These are phyloP conservation scores for Tetraneura akinire DNA, from an alignment of 1,140 invertebrate genomes.

Conservation along the genomic window DNA sequence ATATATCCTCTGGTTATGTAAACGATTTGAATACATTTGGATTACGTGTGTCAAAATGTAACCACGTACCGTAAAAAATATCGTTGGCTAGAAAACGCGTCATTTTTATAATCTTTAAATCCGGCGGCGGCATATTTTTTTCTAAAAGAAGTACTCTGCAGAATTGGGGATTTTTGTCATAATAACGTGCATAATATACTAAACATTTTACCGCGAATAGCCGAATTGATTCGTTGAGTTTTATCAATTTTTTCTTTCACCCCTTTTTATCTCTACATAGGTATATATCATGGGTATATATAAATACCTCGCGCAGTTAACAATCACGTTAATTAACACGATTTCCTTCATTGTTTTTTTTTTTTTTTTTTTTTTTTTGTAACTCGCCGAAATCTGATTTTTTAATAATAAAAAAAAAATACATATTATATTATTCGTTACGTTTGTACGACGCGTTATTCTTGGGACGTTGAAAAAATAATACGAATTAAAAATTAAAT, in stretches of 20 bases:
- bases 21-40: constrained; percentile 47
- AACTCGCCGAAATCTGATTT: too few relatives aligned
- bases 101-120: constrained; percentile 50
- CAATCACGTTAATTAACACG: too few relatives aligned
- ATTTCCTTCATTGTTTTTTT: too few relatives aligned
- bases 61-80: not conserved
- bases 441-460: too few relatives aligned
- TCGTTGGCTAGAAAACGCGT: not conserved
- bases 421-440: too few relatives aligned
- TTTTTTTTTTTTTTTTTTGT: too few relatives aligned
- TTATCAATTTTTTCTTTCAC: not conserved
- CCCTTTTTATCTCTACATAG: too few relatives aligned
- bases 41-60: constrained; percentile 40
- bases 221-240: not conserved
- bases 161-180: not conserved
- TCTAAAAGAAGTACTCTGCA: not conserved
- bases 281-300: too few relatives aligned
- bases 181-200: not conserved
- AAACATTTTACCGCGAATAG: not conserved
- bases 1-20: constrained; percentile 36
- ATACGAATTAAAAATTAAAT: too few relatives aligned
- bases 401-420: too few relatives aligned
- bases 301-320: too few relatives aligned
- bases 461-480: too few relatives aligned
- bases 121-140: not conserved